Evolutionary conservation across 2,113 vertebrate genomes (phyloP).

Genomic region (Toxostoma redivivum): DNA sequence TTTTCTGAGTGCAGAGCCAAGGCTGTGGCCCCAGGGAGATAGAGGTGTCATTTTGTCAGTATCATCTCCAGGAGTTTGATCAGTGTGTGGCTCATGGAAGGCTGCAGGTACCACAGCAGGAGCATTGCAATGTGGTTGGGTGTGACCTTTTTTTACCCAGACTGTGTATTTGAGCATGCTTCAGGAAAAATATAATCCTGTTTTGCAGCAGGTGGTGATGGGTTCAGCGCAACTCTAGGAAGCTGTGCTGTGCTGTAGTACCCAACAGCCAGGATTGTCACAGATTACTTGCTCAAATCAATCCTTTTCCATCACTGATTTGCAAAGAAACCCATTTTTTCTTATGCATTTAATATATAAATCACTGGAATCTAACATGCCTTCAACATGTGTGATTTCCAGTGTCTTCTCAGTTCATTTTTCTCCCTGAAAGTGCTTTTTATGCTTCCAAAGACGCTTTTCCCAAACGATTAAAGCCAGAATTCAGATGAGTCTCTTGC

Average conservation of each 20-base stretch:
- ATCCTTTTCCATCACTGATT: background rate
- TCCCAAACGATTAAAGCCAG: accelerated
- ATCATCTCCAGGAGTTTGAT: background rate
- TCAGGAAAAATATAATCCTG: background rate
- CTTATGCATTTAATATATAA: background rate
- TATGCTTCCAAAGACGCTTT: background rate
- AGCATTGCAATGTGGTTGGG: background rate
- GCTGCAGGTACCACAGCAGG: background rate
- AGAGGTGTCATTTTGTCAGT: background rate
- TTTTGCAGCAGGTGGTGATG: background rate
- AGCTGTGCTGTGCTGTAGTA: accelerated
- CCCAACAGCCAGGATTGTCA: background rate
- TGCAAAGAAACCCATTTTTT: background rate
- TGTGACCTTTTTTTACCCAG: background rate
- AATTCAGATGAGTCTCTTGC: background rate
- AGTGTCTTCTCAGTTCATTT: background rate
- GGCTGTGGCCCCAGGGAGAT: accelerated
- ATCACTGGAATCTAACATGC: background rate
- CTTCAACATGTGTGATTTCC: background rate
- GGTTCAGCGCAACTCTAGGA: background rate
- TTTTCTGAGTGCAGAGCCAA: background rate
- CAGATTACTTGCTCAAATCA: background rate
- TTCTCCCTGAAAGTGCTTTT: background rate
- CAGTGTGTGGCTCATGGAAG: background rate
- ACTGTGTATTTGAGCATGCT: background rate